Evolutionary conservation across 2,888 invertebrate species (phyloP).

Genomic region (Diachrysia chrysitis): DNA sequence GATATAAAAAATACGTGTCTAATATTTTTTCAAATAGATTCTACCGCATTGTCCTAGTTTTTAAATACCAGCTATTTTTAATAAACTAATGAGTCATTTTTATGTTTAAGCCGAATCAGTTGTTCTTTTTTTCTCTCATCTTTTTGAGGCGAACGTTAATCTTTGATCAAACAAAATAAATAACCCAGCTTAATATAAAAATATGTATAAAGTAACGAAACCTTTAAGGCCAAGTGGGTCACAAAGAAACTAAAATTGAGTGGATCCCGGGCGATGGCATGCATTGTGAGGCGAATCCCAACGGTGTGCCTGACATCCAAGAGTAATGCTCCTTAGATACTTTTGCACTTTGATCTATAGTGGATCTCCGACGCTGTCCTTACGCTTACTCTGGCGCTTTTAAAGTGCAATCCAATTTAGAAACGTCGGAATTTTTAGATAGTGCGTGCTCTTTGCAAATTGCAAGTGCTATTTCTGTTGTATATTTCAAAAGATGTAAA

Average conservation of each 20-base stretch:
- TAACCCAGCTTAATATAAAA: slow-evolving; percentile 13
- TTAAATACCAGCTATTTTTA: too few relatives aligned
- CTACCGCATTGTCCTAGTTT: too few relatives aligned
- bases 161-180: background rate
- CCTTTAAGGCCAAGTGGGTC: slow-evolving; percentile 44
- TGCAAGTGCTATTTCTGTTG: background rate
- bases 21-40: too few relatives aligned
- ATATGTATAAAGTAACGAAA: slow-evolving; percentile 17
- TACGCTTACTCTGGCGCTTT: slow-evolving; percentile 28
- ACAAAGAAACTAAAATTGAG: slow-evolving; percentile 59
- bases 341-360: slow-evolving; percentile 81
- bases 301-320: slow-evolving; percentile 71
- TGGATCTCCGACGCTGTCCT: slow-evolving; percentile 54
- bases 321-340: slow-evolving; percentile 76
- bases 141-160: too few relatives aligned
- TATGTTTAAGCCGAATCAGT: too few relatives aligned
- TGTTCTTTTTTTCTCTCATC: too few relatives aligned
- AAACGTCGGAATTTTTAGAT: slow-evolving; percentile 13
- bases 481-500: too few relatives aligned
- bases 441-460: background rate
- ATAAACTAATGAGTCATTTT: too few relatives aligned
- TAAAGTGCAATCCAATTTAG: slow-evolving; percentile 24
- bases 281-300: slow-evolving; percentile 56
- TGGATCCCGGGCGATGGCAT: slow-evolving; percentile 43
- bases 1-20: background rate